Evolutionary conservation across 2,888 invertebrate genomes (phyloP), one percentile per base, ranked within the genome.

Genomic region (Stenodema calcarata): DNA sequence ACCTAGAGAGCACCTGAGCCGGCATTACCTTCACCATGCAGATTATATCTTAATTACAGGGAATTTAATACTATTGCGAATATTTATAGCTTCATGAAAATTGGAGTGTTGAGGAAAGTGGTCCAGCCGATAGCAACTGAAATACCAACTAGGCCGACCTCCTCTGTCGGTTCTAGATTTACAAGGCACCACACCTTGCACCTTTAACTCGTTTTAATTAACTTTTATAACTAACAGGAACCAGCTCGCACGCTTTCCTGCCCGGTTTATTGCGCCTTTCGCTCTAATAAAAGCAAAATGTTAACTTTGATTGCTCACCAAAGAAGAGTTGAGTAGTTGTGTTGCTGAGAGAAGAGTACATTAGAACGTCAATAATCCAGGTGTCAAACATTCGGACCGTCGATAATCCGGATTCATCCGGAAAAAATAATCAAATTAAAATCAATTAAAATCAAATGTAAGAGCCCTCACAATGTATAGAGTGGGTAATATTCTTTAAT

Each of bases 81-180:
- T 35, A 35, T 35, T 35, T 35, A n/a, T n/a, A 35, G 35, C 7
- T 35, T 35, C 47, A 47, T 47, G 47, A 47, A 16, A 47, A 14
- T n/a, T n/a, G n/a, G n/a, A 16, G 12, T 47, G 12, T 14, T 9
- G 12, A 47, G 47, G 47, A 23, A 18, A 27, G 27, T 62, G 62
- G 62, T n/a, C 44, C 78, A 78, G 41, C 78, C 18, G 27, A 78
- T 44, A 41, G 78, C 44, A 78, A 42, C 78, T 44, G 18, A 78
- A 78, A 44, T 78, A 78, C 78, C 78, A 62, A 62, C 62, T 62
- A 62, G 62, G 62, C 62, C 62, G 23, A 62, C 62, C 62, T 62
- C 62, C 23, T 62, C 62, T 62, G 62, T 62, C 62, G 62, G 27
- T 62, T 62, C 62, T 62, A 62, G 62, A 62, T 62, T 62, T 62